Evolutionary conservation across 2,113 vertebrate species (phyloP).

Genomic region (Electrona antarctica): DNA sequence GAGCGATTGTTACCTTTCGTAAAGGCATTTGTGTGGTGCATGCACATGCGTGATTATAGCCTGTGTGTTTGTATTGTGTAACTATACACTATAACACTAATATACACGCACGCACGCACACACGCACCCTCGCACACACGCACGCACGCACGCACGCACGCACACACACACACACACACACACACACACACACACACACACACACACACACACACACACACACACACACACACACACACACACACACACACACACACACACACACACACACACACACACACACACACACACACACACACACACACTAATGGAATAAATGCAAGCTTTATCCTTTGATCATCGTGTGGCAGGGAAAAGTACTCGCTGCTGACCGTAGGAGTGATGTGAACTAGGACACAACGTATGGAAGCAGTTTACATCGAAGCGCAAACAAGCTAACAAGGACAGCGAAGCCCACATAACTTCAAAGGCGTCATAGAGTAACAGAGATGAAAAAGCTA

Average conservation of each 20-base stretch:
- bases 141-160: too few species aligned
- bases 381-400: slow-evolving; percentile 8
- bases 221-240: background rate
- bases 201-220: background rate
- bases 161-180: background rate
- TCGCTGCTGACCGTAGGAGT: slow-evolving; percentile 35
- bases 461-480: slow-evolving; percentile 35
- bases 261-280: slow-evolving; percentile 20
- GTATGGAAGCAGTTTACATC: slow-evolving; percentile 25
- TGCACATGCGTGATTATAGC: background rate
- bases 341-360: slow-evolving; percentile 25
- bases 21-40: background rate
- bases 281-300: slow-evolving; percentile 8
- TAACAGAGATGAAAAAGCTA: slow-evolving; percentile 8
- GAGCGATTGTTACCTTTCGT: background rate
- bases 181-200: background rate
- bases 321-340: slow-evolving; percentile 57
- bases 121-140: too few species aligned
- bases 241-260: slow-evolving; percentile 8
- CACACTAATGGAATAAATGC: slow-evolving; percentile 32
- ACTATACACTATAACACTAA: slow-evolving; percentile 46
- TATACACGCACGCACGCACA: background rate
- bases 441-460: slow-evolving; percentile 34
- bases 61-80: background rate
- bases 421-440: slow-evolving; percentile 19